Conservation (phyloP, 2,888 invertebrate species). For the Temnothorax rugatulus region DNA sequence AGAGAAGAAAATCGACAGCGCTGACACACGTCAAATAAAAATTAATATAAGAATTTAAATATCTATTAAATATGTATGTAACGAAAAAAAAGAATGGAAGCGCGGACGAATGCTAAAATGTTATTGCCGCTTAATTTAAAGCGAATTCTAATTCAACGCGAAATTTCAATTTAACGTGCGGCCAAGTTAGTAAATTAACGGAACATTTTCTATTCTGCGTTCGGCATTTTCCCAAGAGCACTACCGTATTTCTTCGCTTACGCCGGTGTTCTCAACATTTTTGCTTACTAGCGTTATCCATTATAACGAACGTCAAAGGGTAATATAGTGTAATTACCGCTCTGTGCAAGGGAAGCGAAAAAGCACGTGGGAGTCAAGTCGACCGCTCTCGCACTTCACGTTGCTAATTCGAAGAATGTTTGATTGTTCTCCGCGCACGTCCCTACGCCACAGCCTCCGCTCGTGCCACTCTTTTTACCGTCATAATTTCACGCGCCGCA, state of each 20-base stretch:
- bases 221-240: neutral
- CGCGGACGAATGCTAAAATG: neutral
- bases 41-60: no score
- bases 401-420: conserved; percentile 73
- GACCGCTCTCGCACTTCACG: conserved; percentile 63
- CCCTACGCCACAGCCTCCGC: conserved; percentile 52
- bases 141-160: neutral
- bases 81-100: neutral
- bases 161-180: conserved; percentile 1
- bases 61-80: no score
- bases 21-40: neutral
- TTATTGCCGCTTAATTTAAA: neutral
- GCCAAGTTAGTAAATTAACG: neutral
- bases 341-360: conserved; percentile 61
- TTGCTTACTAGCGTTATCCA: conserved; percentile 41
- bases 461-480: conserved; percentile 59
- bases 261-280: conserved; percentile 42
- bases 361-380: conserved; percentile 58
- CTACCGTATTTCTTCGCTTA: conserved; percentile 6
- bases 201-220: neutral
- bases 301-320: conserved; percentile 49
- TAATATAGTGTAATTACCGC: conserved; percentile 63
- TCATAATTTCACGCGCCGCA: conserved; percentile 81
- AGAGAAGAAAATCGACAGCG: neutral
- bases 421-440: conserved; percentile 52